Conservation (phyloP, 2,797 vertebrate genomes). For the Falco concolor region DNA sequence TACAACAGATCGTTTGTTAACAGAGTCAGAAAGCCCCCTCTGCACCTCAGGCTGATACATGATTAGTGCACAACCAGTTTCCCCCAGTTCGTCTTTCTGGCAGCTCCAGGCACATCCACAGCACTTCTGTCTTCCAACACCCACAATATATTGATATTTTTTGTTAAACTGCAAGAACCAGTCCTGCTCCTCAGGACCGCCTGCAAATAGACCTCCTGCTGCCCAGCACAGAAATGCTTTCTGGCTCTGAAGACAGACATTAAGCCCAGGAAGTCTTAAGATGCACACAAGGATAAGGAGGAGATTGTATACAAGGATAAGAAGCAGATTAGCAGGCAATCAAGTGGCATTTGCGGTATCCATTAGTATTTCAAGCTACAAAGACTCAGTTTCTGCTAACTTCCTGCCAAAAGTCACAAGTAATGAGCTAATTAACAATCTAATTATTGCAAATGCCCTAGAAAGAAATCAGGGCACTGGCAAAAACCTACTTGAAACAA, state of each 20-base stretch:
- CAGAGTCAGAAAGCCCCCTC: background rate
- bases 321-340: constrained; percentile 27
- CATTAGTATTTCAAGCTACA: constrained; percentile 34
- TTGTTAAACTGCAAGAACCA: background rate
- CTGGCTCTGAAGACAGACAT: background rate
- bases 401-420: constrained; percentile 58
- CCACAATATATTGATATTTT: background rate
- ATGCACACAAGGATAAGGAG: background rate
- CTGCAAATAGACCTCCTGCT: background rate
- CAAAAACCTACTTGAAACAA: constrained; percentile 49
- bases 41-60: accelerated
- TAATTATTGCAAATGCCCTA: constrained; percentile 53
- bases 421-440: constrained; percentile 63
- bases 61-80: accelerated
- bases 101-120: background rate
- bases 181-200: background rate
- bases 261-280: background rate
- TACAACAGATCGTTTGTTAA: accelerated
- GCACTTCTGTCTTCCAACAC: background rate
- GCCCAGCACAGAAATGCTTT: background rate
- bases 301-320: constrained; percentile 22
- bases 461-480: constrained; percentile 57
- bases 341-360: constrained; percentile 24
- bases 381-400: constrained; percentile 32
- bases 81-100: background rate